Conservation (phyloP, 2,888 invertebrate genomes). For the Folsomia manolachei region DNA sequence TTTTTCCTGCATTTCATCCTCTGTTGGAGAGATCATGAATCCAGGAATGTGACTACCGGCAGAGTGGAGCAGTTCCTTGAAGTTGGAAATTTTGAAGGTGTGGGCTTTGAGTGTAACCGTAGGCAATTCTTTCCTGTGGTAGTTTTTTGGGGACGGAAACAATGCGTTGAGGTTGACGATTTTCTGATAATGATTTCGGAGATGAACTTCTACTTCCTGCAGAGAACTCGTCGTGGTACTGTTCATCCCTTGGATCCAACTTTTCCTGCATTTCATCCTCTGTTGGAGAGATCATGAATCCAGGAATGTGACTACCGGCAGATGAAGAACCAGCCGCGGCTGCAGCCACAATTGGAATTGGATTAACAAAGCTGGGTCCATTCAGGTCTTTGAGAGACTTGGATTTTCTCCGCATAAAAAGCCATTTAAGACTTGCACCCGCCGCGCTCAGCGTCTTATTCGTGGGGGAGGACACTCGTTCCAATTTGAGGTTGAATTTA, state of each 20-base stretch:
- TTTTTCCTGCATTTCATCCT: background rate
- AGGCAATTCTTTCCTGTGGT: constrained; percentile 28
- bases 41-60: background rate
- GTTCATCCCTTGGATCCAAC: background rate
- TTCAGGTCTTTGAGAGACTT: background rate
- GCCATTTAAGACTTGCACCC: constrained; percentile 29
- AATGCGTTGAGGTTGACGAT: constrained; percentile 1
- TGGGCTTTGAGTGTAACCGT: constrained; percentile 20
- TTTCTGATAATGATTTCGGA: constrained; percentile 13
- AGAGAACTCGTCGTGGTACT: constrained; percentile 9
- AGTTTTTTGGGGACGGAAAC: constrained; percentile 16
- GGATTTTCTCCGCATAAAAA: constrained; percentile 29
- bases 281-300: background rate
- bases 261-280: background rate
- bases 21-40: background rate
- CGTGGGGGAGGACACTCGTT: constrained; percentile 25
- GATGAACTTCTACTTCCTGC: constrained; percentile 7
- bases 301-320: background rate
- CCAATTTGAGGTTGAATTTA: constrained; percentile 30
- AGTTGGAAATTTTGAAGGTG: constrained; percentile 28
- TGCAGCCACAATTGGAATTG: background rate
- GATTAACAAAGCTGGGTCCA: background rate
- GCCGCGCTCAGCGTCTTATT: constrained; percentile 29
- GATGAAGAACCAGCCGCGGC: background rate
- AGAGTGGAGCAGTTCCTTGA: constrained; percentile 20